Conservation (phyloP, 2,888 invertebrate species). For the Conistra vaccinii region DNA sequence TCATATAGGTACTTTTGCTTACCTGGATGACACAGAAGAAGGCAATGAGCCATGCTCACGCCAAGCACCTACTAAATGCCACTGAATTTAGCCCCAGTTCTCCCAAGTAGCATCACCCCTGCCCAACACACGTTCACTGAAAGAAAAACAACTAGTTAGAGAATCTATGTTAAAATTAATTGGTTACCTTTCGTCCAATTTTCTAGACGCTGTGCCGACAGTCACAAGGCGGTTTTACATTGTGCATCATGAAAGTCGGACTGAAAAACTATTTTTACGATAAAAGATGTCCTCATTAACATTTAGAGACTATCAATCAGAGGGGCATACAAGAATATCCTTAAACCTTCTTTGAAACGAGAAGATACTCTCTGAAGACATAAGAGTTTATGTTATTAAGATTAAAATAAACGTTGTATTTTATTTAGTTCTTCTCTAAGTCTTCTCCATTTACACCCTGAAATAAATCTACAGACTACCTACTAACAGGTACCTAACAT, state of each 20-base stretch:
- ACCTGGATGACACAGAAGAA: slow-evolving; percentile 96
- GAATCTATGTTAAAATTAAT: background rate
- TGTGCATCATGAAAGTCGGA: background rate
- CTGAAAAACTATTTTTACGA: background rate
- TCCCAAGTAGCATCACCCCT: slow-evolving; percentile 93
- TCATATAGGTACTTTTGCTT: slow-evolving; percentile 34
- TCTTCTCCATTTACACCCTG: no score
- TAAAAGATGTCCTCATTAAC: background rate
- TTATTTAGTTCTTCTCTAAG: no score
- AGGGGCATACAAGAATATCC: background rate
- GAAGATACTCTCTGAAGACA: background rate
- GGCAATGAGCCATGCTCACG: slow-evolving; percentile 95
- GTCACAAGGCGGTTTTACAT: no score
- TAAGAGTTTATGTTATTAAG: background rate
- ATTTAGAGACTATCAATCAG: background rate
- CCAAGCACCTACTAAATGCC: slow-evolving; percentile 95
- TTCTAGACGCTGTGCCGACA: no score
- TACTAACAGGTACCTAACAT: no score
- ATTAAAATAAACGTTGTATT: no score
- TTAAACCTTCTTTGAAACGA: background rate
- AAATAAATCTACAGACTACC: background rate
- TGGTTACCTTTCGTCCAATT: no score
- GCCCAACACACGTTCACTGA: slow-evolving; percentile 94
- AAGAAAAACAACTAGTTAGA: slow-evolving; percentile 27
- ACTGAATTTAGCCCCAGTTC: slow-evolving; percentile 94